phyloP scores from a whole-genome alignment of 2,797 vertebrate species.

The Notoglanidium macrostoma region DNA sequence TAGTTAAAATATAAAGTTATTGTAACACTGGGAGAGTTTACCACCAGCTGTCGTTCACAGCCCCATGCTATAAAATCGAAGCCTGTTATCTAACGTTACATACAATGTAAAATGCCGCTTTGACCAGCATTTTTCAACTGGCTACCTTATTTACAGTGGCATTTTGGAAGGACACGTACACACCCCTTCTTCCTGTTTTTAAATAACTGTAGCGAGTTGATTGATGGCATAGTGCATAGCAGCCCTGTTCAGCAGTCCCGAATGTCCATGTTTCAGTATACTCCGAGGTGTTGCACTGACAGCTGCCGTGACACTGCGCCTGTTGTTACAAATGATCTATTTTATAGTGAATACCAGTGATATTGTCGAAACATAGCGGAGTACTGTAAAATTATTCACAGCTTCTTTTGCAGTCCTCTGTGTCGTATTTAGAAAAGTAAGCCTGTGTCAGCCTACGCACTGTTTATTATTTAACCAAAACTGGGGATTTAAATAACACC shows the following conservation, averaged over 20 bases:
- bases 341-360: background rate
- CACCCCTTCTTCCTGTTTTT: background rate
- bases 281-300: background rate
- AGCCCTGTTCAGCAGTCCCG: background rate
- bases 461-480: constrained; percentile 6
- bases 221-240: background rate
- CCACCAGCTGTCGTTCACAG: background rate
- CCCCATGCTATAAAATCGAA: background rate
- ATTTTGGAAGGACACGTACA: background rate
- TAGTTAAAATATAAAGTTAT: background rate
- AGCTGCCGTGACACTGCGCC: background rate
- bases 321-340: background rate
- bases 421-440: background rate
- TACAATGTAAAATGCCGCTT: background rate
- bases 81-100: background rate
- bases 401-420: background rate
- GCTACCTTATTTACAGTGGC: background rate
- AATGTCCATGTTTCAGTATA: background rate
- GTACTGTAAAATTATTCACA: background rate
- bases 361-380: background rate
- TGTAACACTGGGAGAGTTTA: background rate
- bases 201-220: background rate
- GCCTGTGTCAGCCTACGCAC: background rate
- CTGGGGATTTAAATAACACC: background rate
- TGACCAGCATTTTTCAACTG: too few relatives aligned